phyloP scores from a whole-genome alignment of 2,113 vertebrate species.

The Periophthalmus modestus region DNA sequence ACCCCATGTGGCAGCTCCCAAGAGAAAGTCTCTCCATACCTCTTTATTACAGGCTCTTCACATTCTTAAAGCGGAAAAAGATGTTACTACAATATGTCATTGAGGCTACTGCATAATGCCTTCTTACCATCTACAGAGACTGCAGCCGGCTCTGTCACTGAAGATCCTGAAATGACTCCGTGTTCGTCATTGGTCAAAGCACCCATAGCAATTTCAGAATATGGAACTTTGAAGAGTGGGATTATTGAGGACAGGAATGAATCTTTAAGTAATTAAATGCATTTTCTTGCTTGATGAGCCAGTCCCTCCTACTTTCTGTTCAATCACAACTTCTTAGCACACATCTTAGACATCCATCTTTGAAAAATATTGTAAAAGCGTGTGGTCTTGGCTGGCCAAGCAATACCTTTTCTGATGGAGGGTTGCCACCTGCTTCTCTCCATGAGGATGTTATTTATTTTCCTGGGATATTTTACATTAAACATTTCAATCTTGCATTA shows the following conservation, averaged over 20 bases:
- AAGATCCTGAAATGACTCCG: slow-evolving; percentile 9
- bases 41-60: accelerated
- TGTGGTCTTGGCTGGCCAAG: no score
- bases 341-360: no score
- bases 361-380: no score
- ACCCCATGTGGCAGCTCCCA: accelerated
- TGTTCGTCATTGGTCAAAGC: slow-evolving; percentile 38
- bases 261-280: no score
- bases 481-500: no score
- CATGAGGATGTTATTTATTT: no score
- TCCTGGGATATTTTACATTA: no score
- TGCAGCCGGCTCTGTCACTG: accelerated
- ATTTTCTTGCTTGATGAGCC: no score
- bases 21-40: accelerated
- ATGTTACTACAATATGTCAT: neutral
- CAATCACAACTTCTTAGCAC: no score
- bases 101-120: neutral
- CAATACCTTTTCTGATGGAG: no score
- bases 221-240: neutral
- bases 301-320: no score
- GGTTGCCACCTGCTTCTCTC: no score
- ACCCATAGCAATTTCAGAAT: accelerated
- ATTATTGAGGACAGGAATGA: slow-evolving; percentile 13
- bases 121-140: slow-evolving; percentile 35
- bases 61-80: slow-evolving; percentile 41